Evolutionary conservation across 2,797 vertebrate genomes (phyloP).

Genomic region (Lemur catta): DNA sequence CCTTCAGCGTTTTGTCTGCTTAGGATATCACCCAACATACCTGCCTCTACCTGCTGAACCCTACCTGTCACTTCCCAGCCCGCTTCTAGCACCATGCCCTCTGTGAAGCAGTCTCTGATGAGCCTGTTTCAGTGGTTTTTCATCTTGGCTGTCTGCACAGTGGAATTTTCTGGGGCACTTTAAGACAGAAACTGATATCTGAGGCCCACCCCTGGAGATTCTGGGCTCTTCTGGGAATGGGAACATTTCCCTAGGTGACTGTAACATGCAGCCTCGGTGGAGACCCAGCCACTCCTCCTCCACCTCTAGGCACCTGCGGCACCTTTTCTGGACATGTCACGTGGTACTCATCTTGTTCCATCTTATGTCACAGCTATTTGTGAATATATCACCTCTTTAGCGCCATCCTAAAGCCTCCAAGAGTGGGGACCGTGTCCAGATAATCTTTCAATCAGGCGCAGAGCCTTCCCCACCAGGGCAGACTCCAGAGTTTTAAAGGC

Average conservation of each 20-base stretch:
- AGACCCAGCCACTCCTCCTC: not conserved
- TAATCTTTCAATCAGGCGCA: not conserved
- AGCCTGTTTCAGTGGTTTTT: not conserved
- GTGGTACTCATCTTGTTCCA: not conserved
- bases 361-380: not conserved
- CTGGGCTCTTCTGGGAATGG: not conserved
- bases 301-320: not conserved
- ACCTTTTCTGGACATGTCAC: not conserved
- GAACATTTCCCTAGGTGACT: not conserved
- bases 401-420: not conserved
- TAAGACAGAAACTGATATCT: not conserved
- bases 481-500: constrained; percentile 12
- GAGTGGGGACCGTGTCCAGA: not conserved
- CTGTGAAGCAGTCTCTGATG: not conserved
- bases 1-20: not conserved
- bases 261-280: not conserved
- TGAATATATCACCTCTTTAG: not conserved
- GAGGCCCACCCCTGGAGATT: not conserved
- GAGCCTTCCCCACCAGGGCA: not conserved
- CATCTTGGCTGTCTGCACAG: not conserved
- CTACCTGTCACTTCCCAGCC: not conserved
- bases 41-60: not conserved
- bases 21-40: not conserved
- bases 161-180: not conserved
- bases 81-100: not conserved